Evolutionary conservation across 2,113 vertebrate species (phyloP).

Genomic region (Oncorhynchus keta): DNA sequence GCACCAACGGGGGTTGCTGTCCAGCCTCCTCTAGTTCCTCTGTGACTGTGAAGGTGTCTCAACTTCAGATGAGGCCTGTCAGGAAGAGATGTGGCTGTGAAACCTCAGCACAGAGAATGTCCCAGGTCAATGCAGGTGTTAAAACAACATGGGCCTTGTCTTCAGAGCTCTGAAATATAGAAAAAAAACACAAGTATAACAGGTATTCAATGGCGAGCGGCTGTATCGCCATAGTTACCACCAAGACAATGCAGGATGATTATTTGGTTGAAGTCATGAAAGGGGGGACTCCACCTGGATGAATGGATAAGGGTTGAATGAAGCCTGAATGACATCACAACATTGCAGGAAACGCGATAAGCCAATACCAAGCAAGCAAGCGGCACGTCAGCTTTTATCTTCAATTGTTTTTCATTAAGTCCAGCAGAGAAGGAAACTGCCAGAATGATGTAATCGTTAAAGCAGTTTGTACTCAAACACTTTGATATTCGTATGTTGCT

Average conservation of each 20-base stretch:
- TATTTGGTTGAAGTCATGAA: too few species aligned
- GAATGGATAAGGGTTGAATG: too few species aligned
- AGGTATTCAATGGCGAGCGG: too few species aligned
- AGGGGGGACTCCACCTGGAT: too few species aligned
- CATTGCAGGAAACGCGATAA: constrained; percentile 16
- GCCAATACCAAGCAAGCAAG: background rate
- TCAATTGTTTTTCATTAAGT: constrained; percentile 37
- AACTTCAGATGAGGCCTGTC: constrained; percentile 7
- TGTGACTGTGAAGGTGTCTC: constrained; percentile 15
- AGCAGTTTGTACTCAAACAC: constrained; percentile 15
- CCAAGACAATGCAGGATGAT: too few species aligned
- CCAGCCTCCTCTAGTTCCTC: constrained; percentile 15
- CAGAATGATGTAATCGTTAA: constrained; percentile 13
- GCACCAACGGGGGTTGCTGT: background rate
- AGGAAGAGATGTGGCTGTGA: background rate
- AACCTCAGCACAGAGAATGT: constrained; percentile 9
- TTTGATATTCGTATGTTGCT: background rate
- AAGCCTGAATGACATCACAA: background rate
- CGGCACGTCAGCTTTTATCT: constrained; percentile 12
- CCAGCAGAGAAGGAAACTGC: constrained; percentile 3
- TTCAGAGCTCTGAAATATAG: background rate
- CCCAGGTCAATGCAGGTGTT: constrained; percentile 22
- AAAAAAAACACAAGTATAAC: background rate
- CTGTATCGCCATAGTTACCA: too few species aligned
- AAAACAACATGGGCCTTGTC: background rate